phyloP scores from a whole-genome alignment of 2,113 vertebrate genomes.

The Nesogale talazaci region DNA sequence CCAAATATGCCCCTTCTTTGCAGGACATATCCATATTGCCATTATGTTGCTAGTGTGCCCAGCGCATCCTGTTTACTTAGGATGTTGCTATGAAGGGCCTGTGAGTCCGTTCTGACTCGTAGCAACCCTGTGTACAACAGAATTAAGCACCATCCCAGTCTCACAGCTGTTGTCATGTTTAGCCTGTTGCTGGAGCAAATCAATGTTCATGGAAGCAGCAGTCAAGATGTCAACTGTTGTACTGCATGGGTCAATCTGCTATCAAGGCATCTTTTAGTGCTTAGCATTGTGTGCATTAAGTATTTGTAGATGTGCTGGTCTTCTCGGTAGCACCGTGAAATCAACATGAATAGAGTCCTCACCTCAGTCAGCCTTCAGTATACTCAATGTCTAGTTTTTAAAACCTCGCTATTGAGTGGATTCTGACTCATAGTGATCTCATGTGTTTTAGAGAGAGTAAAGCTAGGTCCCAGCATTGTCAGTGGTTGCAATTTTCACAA shows the following conservation, averaged over 20 bases:
- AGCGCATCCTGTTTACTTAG: neutral
- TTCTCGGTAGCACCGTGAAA: neutral
- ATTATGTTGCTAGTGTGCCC: neutral
- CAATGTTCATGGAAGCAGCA: too few relatives aligned
- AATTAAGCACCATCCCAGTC: too few relatives aligned
- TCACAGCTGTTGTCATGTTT: too few relatives aligned
- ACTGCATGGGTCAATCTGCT: too few relatives aligned
- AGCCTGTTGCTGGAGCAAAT: too few relatives aligned
- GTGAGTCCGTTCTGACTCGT: too few relatives aligned
- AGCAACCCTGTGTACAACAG: too few relatives aligned
- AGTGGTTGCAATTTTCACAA: neutral
- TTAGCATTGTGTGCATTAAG: neutral
- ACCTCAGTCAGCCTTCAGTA: neutral
- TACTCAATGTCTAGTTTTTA: too few relatives aligned
- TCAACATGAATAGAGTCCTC: neutral
- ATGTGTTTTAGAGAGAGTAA: neutral
- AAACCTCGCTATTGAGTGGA: neutral
- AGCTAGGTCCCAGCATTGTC: neutral
- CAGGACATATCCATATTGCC: neutral
- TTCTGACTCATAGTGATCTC: neutral
- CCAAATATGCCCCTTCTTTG: neutral
- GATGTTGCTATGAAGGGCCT: too few relatives aligned
- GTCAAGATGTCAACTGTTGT: too few relatives aligned
- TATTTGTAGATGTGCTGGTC: neutral
- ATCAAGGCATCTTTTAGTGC: too few relatives aligned